phyloP scores from a whole-genome alignment of 2,113 vertebrate species.

The Paradoxurus hermaphroditus region DNA sequence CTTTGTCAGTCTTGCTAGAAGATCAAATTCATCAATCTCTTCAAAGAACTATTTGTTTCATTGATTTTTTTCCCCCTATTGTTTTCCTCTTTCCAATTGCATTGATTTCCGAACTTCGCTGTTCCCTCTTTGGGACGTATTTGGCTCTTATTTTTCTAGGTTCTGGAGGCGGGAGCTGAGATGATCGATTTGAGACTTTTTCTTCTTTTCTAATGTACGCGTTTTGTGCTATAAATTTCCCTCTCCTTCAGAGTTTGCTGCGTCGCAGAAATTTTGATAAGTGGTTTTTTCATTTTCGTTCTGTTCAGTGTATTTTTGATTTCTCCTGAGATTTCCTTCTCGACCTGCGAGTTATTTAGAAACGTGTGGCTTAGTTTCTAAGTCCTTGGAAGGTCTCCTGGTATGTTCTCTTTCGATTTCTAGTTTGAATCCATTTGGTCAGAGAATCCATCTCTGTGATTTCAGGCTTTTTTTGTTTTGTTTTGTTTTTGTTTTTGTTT shows the following conservation, averaged over 20 bases:
- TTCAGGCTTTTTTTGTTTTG: too few relatives aligned
- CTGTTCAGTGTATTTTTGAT: background rate
- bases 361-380: background rate
- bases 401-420: background rate
- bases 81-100: background rate
- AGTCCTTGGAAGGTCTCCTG: background rate
- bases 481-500: too few relatives aligned
- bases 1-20: background rate
- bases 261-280: background rate
- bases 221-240: background rate
- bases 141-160: background rate
- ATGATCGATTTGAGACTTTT: background rate
- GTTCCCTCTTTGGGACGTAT: background rate
- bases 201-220: background rate
- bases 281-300: background rate
- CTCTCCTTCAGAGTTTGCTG: background rate
- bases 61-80: rapidly evolving
- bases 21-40: background rate
- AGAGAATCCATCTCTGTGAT: background rate
- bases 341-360: background rate
- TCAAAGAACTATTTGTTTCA: background rate
- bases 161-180: background rate
- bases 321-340: background rate
- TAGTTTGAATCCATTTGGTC: background rate
- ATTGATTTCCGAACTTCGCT: background rate